phyloP scores from a whole-genome alignment of 35 echinoderm and acorn worm genomes.

The Acanthaster planci region DNA sequence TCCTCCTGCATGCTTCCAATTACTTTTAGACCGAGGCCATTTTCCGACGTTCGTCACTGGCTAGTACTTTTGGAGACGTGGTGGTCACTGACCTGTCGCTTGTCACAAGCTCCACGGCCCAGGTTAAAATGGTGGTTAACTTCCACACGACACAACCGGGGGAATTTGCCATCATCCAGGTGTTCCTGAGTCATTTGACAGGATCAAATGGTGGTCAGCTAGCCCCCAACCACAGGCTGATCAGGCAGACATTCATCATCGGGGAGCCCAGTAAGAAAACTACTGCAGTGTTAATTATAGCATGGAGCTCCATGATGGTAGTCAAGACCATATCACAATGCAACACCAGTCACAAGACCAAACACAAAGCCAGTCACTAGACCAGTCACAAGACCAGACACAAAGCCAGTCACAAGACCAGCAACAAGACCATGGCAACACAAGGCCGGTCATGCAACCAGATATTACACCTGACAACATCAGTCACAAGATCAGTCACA shows the following conservation, averaged over 20 bases:
- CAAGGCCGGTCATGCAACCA: no score
- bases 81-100: neutral
- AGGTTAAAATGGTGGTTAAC: neutral
- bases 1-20: no score
- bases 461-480: no score
- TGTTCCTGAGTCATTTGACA: neutral
- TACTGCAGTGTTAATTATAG: no score
- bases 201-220: neutral
- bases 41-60: neutral
- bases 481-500: no score
- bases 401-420: no score
- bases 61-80: neutral
- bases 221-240: neutral
- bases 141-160: neutral
- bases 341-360: no score
- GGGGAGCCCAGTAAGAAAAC: slow-evolving; percentile 22
- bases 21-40: neutral
- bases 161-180: neutral
- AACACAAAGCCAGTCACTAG: no score
- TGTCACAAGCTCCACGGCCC: neutral
- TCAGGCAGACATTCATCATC: slow-evolving; percentile 24
- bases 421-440: no score
- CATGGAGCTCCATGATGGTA: no score
- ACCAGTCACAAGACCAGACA: no score
- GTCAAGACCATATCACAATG: no score